Conservation (phyloP, 2,113 vertebrate genomes). For the Misgurnus mizolepis region DNA sequence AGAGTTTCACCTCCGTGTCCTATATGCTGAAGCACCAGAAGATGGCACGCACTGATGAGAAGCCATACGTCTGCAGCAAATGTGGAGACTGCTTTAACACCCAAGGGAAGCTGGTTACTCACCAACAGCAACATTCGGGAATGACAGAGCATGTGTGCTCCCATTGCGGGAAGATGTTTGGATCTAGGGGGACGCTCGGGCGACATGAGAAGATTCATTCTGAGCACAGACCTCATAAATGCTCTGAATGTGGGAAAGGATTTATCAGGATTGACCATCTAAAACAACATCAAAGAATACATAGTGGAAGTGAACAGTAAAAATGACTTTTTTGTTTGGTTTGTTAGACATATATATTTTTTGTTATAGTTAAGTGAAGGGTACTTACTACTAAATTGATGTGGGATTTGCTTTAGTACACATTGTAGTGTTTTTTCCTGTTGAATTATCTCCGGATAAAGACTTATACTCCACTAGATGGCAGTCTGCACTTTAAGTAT, state of each 20-base stretch:
- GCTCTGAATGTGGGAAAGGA: neutral
- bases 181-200: neutral
- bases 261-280: slow-evolving; percentile 23
- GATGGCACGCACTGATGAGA: slow-evolving; percentile 18
- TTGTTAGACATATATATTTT: too few species aligned
- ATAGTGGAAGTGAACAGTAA: neutral
- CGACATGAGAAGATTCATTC: neutral
- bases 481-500: slow-evolving; percentile 10
- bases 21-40: slow-evolving; percentile 24
- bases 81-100: slow-evolving; percentile 26
- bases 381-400: neutral
- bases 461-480: slow-evolving; percentile 23
- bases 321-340: too few species aligned
- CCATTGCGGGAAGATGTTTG: slow-evolving; percentile 16
- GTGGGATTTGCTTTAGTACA: neutral
- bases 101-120: neutral
- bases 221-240: neutral
- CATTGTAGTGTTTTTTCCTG: neutral
- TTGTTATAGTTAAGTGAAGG: too few species aligned
- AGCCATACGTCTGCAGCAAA: slow-evolving; percentile 15
- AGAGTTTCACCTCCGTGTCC: neutral
- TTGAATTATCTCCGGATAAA: neutral
- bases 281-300: neutral
- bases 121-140: slow-evolving; percentile 2
- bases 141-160: neutral